phyloP scores from a whole-genome alignment of 2,113 vertebrate species.

The Chaenogobius annularis region DNA sequence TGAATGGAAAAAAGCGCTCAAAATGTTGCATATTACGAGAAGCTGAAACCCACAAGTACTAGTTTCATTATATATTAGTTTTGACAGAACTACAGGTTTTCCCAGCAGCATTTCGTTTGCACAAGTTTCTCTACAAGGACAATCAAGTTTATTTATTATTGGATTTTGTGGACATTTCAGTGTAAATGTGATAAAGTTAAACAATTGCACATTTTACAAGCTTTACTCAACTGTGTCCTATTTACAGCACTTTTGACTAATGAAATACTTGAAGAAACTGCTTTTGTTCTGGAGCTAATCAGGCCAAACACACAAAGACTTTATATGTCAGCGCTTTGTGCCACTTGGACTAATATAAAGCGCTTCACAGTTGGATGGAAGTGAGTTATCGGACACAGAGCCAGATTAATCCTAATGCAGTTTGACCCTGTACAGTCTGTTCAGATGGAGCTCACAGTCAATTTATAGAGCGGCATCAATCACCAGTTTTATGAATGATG shows the following conservation, averaged over 20 bases:
- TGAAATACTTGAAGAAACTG: background rate
- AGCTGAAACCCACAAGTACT: no score
- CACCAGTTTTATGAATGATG: constrained; percentile 47
- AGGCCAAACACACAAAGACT: background rate
- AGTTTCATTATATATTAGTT: no score
- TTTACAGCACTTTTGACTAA: constrained; percentile 4
- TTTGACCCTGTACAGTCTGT: constrained; percentile 15
- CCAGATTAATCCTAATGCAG: constrained; percentile 40
- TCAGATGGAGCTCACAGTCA: constrained; percentile 16
- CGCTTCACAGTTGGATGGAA: constrained; percentile 23
- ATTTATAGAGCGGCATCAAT: constrained; percentile 56
- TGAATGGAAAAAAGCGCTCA: no score
- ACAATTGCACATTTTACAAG: background rate
- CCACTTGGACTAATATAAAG: constrained; percentile 18
- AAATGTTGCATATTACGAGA: no score
- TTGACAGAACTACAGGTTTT: no score
- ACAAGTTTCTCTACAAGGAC: no score
- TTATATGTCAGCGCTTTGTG: constrained; percentile 7
- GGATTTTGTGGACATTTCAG: no score
- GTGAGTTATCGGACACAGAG: constrained; percentile 37
- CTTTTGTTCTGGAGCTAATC: background rate
- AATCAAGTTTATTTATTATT: no score
- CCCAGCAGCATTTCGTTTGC: no score
- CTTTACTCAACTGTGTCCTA: background rate
- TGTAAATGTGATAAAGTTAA: no score